These are phyloP conservation scores for Gymnothorax reevesii DNA, from an alignment of 2,797 vertebrate genomes.

Conservation along the genomic window DNA sequence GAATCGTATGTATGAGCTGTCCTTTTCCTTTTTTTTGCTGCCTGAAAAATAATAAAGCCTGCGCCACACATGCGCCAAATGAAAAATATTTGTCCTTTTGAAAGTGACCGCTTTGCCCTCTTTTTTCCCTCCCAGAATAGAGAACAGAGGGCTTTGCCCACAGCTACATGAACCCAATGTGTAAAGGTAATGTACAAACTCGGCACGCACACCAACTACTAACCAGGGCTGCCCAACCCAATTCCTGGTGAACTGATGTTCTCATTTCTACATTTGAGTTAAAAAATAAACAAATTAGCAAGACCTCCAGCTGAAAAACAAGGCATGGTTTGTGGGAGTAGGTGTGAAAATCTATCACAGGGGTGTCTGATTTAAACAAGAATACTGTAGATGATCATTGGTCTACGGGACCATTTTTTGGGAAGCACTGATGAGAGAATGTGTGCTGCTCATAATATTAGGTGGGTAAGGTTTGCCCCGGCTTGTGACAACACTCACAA, in stretches of 20 bases:
- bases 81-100: constrained; percentile 58
- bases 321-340: too few species aligned
- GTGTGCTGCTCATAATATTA: background rate
- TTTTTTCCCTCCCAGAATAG: background rate
- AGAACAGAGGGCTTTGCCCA: background rate
- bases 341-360: too few species aligned
- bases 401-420: too few species aligned
- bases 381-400: too few species aligned
- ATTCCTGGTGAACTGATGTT: too few species aligned
- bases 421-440: background rate
- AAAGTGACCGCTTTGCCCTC: constrained; percentile 20
- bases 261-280: too few species aligned
- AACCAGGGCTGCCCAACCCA: too few species aligned
- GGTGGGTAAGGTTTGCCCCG: background rate
- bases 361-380: too few species aligned
- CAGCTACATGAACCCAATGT: background rate
- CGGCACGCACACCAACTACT: background rate
- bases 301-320: too few species aligned
- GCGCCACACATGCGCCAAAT: constrained; percentile 39
- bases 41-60: constrained; percentile 73
- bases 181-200: background rate
- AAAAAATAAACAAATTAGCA: too few species aligned
- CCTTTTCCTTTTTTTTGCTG: constrained; percentile 42
- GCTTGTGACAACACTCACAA: background rate
- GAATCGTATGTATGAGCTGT: constrained; percentile 67